Base-by-base conservation (phyloP, 2,797 vertebrate genomes). In the Taenioides sp. region DNA sequence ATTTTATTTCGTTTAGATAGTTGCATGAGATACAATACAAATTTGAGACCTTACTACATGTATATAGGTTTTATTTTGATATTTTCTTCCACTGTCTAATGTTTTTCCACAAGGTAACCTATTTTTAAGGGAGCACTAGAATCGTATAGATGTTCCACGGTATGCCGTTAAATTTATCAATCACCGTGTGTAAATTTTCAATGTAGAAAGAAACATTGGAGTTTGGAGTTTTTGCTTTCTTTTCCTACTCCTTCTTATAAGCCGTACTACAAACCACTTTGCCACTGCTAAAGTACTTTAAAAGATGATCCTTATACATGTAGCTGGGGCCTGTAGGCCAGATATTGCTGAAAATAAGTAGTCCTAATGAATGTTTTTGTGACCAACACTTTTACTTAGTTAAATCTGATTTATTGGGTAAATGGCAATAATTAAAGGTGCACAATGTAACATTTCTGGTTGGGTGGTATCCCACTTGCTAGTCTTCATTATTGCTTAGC, bases 321-420 rank as follows among this genome's bases (percentile, higher is more conserved):
- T n/a, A n/a, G 50, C 50, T n/a, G 6, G 50, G 50, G 50, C 17
- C 11, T 52, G 50, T 52, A 20, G 7, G 18, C 18, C 50, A 52
- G 50, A n/a, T 52, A 47, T 47, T 47, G 3, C 43, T 47, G 11
- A 16, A 47, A 16, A 47, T 47, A 47, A 47, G 16, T 47, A 17
- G 43, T 47, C 12, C 12, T 16, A 47, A 47, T 47, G 43, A 47
- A 47, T 47, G 43, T 47, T 47, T 0, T 47, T 47, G 14, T 47
- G 43, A 16, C 43, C 43, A 47, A 47, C 12, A 16, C 14, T 54
- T 54, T 74, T 57, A 0, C 7, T 52, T 65, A 40, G 40, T 66
- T 40, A 47, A 67, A 54, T 65, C 18, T 25, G 37, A 69, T 49
- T 23, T 69, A 75, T 78, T 60, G 68, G 55, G 54, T 47, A 69